Evolutionary conservation across 1,140 invertebrate species (phyloP), one percentile per base, ranked within the genome.

Genomic region (Odontomachus brunneus): DNA sequence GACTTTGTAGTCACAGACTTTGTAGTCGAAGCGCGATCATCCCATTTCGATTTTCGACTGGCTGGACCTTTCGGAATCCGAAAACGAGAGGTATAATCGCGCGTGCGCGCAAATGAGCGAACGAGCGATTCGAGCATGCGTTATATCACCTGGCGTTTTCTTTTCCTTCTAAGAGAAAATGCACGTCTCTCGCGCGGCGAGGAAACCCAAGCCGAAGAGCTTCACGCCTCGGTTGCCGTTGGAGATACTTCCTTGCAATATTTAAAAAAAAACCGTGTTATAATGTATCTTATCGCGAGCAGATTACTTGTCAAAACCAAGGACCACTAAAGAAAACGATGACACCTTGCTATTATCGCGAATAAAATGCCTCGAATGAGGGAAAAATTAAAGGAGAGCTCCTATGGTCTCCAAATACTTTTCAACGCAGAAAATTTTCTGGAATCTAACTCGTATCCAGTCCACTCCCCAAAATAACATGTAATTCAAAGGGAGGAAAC

Each of bases 211-310:
- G 9, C 38, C 38, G 38, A 11, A 7, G 38, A 33, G 14, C n/a
- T 49, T 75, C 9, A 3, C 26, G 0, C 22, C 17, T 44, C 9
- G 14, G 33, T 7, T 12, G 2, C 17, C 44, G 51, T 11, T 2
- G 26, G 3, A 29, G 4, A 3, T 29, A 19, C 9, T 17, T 26
- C n/a, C 15, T 49, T 53, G 19, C 5, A 14, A 33, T 48, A 33
- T 15, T 1, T 19, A 19, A 57, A 3, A 15, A 44, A 11, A 44
- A 44, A 0, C 38, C 15, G 9, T 19, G 29, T 29, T 51, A 29
- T 3, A 51, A 44, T 57, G 33, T 71, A 55, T 71, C n/a, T 62
- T 62, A 62, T 62, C 63, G 14, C 63, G 12, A 65, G 24, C 29
- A 0, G 17, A 2, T 38, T 65, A 65, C 38, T n/a, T 38, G 0